phyloP scores from a whole-genome alignment of 1,140 invertebrate species.

The Drosophila melanica region DNA sequence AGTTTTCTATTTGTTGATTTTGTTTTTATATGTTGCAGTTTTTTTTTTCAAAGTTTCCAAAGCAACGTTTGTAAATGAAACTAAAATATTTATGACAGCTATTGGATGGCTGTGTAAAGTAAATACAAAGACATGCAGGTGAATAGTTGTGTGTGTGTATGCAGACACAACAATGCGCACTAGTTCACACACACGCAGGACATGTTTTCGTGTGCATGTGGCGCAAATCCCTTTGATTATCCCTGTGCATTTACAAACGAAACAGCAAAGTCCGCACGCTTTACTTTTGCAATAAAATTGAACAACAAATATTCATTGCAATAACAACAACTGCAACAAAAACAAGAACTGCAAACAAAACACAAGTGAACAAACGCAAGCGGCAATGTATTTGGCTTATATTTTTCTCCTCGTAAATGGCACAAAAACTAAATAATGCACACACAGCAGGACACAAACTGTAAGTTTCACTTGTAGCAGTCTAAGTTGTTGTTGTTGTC shows the following conservation, averaged over 20 bases:
- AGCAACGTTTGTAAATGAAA: conserved; percentile 47
- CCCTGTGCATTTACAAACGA: conserved; percentile 49
- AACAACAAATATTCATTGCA: conserved; percentile 49
- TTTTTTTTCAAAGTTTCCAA: conserved; percentile 8
- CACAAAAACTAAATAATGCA: conserved; percentile 49
- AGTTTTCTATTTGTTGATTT: background rate
- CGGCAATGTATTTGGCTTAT: conserved; percentile 13
- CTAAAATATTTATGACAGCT: conserved; percentile 67
- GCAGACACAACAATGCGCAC: too few species aligned
- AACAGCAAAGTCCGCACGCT: conserved; percentile 45
- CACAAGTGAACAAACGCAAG: conserved; percentile 13
- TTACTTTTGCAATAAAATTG: conserved; percentile 51
- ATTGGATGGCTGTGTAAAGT: conserved; percentile 31
- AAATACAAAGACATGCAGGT: conserved; percentile 30
- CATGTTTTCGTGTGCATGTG: conserved; percentile 32
- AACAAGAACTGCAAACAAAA: conserved; percentile 25
- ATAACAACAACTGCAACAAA: conserved; percentile 30
- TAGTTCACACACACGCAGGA: background rate
- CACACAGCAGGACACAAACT: conserved; percentile 20
- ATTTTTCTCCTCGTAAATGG: conserved; percentile 9
- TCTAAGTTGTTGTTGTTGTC: conserved; percentile 3
- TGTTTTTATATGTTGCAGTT: background rate
- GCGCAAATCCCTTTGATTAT: conserved; percentile 57
- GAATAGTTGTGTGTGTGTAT: background rate
- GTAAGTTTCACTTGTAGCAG: conserved; percentile 14